These are phyloP conservation scores for Desoria tigrina DNA, from an alignment of 2,888 invertebrate genomes.

Conservation along the genomic window DNA sequence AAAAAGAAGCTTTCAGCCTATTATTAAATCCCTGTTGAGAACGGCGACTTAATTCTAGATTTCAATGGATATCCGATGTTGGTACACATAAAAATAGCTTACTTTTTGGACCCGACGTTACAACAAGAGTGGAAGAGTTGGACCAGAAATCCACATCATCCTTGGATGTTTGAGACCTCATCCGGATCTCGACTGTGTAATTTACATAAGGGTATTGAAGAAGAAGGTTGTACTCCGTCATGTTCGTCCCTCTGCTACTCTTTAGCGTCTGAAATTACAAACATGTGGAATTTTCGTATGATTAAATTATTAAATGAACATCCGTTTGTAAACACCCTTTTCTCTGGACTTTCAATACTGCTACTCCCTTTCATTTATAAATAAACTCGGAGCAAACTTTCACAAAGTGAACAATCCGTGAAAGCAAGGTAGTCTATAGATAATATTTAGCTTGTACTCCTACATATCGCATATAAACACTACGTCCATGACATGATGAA, in stretches of 20 bases:
- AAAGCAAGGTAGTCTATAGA: too few species aligned
- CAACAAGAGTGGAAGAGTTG: constrained; percentile 63
- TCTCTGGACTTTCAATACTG: background rate
- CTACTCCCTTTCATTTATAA: background rate
- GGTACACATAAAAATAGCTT: constrained; percentile 36
- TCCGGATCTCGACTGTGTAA: constrained; percentile 43
- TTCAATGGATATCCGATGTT: too few species aligned
- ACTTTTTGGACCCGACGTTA: constrained; percentile 62
- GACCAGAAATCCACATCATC: constrained; percentile 64
- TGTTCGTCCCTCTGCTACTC: constrained; percentile 24
- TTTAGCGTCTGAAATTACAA: constrained; percentile 20
- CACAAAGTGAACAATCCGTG: too few species aligned
- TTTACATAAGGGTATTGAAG: constrained; percentile 43
- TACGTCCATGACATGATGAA: too few species aligned
- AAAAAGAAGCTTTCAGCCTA: too few species aligned
- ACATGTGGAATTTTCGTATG: constrained; percentile 2
- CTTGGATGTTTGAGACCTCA: constrained; percentile 46
- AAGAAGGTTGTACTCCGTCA: constrained; percentile 21
- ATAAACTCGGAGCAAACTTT: too few species aligned
- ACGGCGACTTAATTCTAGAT: too few species aligned
- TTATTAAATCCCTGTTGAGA: too few species aligned
- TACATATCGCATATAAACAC: too few species aligned
- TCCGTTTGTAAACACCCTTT: background rate
- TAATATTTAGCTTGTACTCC: too few species aligned
- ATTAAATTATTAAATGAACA: constrained; percentile 10